Percentiles rank a stretch among this genome's conserved stretches.
phyloP scores from a whole-genome alignment of 1,140 invertebrate genomes.

The Rhyacophila brunnea region DNA sequence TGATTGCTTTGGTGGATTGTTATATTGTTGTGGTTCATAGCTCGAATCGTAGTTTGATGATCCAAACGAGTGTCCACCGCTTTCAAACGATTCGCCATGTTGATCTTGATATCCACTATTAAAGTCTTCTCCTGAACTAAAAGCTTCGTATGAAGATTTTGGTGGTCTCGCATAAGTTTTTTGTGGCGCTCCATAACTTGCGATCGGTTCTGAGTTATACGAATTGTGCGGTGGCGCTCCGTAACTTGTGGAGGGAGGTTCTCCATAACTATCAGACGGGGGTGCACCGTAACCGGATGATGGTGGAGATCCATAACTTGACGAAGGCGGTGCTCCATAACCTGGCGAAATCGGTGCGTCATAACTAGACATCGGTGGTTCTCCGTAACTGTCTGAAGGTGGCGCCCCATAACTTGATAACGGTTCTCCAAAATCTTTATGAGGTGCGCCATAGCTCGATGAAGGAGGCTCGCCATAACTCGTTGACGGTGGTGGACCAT shows the following conservation, averaged over 20 bases:
- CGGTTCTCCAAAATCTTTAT: constrained; percentile 13
- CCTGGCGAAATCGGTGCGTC: constrained; percentile 18
- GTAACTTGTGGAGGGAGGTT: constrained; percentile 25
- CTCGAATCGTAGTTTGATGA: constrained; percentile 6
- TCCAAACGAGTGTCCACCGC: neutral
- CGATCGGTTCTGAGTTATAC: constrained; percentile 20
- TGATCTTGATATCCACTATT: constrained; percentile 13
- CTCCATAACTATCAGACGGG: constrained; percentile 14
- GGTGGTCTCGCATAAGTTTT: constrained; percentile 19
- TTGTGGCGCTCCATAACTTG: constrained; percentile 22
- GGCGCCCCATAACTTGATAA: constrained; percentile 18
- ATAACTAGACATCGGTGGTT: constrained; percentile 14
- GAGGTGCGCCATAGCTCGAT: constrained; percentile 14
- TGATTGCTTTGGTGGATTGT: constrained; percentile 5
- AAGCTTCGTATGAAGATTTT: constrained; percentile 13
- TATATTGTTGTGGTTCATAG: constrained; percentile 12
- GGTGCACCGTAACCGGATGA: constrained; percentile 13
- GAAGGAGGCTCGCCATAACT: constrained; percentile 18
- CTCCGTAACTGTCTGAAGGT: constrained; percentile 9
- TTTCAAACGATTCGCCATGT: constrained; percentile 12
- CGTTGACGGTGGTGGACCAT: constrained; percentile 16
- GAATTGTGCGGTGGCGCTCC: constrained; percentile 26
- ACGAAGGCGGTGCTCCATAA: constrained; percentile 25
- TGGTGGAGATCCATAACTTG: constrained; percentile 27
- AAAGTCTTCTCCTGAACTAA: constrained; percentile 13